These are phyloP conservation scores for Myathropa florea DNA, from an alignment of 2,888 invertebrate genomes.

Conservation along the genomic window DNA sequence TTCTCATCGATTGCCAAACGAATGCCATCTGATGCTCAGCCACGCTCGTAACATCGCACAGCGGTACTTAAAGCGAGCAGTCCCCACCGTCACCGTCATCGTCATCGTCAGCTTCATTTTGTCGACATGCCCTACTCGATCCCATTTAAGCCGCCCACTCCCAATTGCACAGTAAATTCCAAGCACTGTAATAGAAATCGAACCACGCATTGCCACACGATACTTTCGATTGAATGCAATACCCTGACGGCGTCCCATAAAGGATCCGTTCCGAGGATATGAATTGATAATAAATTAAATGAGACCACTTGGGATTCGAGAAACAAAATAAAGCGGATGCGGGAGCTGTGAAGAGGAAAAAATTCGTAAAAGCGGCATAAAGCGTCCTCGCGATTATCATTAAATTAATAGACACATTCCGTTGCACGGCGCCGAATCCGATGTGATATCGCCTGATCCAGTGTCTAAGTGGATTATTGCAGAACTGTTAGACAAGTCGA, in stretches of 20 bases:
- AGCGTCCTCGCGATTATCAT: constrained; percentile 58
- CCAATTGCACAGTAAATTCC: constrained; percentile 52
- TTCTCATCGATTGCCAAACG: constrained; percentile 53
- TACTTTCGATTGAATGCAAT: constrained; percentile 62
- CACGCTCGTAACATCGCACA: constrained; percentile 42
- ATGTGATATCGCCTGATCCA: constrained; percentile 31
- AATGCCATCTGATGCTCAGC: constrained; percentile 61
- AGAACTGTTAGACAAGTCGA: neutral
- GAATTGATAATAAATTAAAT: constrained; percentile 73
- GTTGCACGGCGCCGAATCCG: constrained; percentile 4
- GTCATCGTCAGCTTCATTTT: neutral
- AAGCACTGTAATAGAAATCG: constrained; percentile 53
- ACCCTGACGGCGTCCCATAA: constrained; percentile 37
- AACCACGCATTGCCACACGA: constrained; percentile 55
- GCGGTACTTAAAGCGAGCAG: constrained; percentile 19
- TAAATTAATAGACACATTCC: constrained; percentile 52
- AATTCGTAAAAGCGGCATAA: constrained; percentile 38
- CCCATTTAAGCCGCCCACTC: constrained; percentile 22
- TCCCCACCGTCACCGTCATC: neutral
- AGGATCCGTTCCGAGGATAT: constrained; percentile 61
- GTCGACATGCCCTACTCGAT: neutral
- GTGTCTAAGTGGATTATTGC: constrained; percentile 3
- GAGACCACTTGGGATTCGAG: constrained; percentile 69
- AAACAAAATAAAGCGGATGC: constrained; percentile 34
- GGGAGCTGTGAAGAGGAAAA: neutral